Evolutionary conservation across 1,140 invertebrate genomes (phyloP).

Genomic region (Halesus radiatus): DNA sequence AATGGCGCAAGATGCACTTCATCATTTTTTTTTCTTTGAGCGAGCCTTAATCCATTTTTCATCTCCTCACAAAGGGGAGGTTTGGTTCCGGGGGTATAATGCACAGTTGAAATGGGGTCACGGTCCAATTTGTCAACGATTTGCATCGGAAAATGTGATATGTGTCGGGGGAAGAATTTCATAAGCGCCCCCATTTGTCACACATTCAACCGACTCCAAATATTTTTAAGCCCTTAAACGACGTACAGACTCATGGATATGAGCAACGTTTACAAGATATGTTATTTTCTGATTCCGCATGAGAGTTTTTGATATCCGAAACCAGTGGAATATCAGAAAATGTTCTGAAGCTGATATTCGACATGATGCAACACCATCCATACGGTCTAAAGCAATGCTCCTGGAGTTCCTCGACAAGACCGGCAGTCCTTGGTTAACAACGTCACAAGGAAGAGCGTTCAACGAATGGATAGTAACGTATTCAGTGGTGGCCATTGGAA

Average conservation of each 20-base stretch:
- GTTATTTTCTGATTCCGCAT: not conserved
- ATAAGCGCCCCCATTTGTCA: not conserved
- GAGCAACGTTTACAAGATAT: not conserved
- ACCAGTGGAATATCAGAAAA: no score
- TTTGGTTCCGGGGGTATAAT: not conserved
- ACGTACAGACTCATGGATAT: not conserved
- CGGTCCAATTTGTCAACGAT: conserved; percentile 25
- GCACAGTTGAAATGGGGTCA: not conserved
- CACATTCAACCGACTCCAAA: not conserved
- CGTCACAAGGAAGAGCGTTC: no score
- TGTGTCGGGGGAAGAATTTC: not conserved
- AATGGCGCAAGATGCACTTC: not conserved
- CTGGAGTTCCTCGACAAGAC: no score
- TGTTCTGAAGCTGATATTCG: no score
- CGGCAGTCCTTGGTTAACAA: no score
- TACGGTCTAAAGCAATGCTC: no score
- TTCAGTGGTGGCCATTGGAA: no score
- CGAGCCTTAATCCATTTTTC: conserved; percentile 3
- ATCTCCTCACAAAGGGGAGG: not conserved
- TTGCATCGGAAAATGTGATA: conserved; percentile 13
- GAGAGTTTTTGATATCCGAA: no score
- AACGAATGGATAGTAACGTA: no score
- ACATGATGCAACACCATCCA: no score
- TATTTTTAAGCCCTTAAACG: not conserved
- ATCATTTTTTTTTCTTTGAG: not conserved